A percentile compares a stretch with the other conserved stretches of the same genome.
These are phyloP conservation scores for Microtus ochrogaster DNA, from an alignment of 2,113 vertebrate species.

Conservation along the genomic window DNA sequence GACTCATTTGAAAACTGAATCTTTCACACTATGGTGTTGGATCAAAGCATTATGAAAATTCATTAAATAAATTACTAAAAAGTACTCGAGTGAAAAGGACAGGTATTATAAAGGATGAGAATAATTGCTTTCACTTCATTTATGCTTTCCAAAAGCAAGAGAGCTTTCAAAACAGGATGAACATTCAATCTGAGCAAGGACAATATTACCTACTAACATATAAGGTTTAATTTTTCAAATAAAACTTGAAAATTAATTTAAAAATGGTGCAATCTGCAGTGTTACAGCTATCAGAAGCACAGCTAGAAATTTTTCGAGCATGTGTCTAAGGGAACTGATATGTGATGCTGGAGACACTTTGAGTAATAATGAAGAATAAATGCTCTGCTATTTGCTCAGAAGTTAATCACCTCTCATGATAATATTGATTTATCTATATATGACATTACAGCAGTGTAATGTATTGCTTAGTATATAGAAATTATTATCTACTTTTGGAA, in stretches of 20 bases:
- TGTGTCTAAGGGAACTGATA: background rate
- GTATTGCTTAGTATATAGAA: constrained; percentile 7
- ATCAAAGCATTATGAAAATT: constrained; percentile 41
- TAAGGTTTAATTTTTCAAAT: constrained; percentile 70
- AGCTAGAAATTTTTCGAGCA: constrained; percentile 1
- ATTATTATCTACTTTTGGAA: background rate
- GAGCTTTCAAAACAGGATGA: constrained; percentile 69
- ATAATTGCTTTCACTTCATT: constrained; percentile 64
- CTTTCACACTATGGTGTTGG: constrained; percentile 4
- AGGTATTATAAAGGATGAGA: constrained; percentile 28
- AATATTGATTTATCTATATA: constrained; percentile 27
- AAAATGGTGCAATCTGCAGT: constrained; percentile 11
- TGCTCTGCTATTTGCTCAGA: background rate
- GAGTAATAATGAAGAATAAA: background rate
- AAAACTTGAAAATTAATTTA: constrained; percentile 25
- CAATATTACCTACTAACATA: constrained; percentile 63
- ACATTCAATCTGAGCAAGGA: constrained; percentile 43
- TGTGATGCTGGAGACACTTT: background rate
- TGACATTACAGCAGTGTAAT: background rate
- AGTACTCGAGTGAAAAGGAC: constrained; percentile 62
- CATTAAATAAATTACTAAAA: constrained; percentile 48
- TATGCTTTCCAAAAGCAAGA: constrained; percentile 31
- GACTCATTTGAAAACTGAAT: constrained; percentile 42
- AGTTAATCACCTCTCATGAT: background rate
- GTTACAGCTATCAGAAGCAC: constrained; percentile 52